Percentiles rank a stretch among this genome's conserved stretches.
phyloP scores from a whole-genome alignment of 2,113 vertebrate species.

The Trochalopteron elliotii region DNA sequence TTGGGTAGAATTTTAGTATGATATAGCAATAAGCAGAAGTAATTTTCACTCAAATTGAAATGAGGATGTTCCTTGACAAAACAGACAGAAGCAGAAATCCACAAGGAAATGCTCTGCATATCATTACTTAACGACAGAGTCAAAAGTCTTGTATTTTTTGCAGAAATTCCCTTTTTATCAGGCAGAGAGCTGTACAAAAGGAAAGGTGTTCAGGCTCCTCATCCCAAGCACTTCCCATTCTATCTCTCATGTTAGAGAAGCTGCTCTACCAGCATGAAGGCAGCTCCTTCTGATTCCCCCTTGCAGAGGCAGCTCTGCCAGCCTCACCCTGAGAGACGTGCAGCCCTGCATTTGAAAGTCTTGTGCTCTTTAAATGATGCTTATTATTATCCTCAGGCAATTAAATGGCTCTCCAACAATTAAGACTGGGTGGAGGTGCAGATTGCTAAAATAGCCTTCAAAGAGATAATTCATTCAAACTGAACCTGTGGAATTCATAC shows the following conservation, averaged over 20 bases:
- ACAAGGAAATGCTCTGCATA: background rate
- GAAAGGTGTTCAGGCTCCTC: background rate
- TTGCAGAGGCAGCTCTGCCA: background rate
- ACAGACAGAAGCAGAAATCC: background rate
- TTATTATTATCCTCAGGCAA: background rate
- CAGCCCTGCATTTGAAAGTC: background rate
- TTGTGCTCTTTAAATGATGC: background rate
- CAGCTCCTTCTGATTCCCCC: background rate
- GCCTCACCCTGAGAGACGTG: background rate
- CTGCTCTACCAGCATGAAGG: background rate
- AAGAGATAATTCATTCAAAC: background rate
- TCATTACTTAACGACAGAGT: background rate
- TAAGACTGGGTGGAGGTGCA: background rate
- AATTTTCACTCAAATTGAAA: background rate
- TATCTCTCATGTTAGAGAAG: background rate
- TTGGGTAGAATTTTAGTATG: background rate
- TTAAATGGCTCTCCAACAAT: background rate
- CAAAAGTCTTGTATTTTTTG: background rate
- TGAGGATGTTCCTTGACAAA: background rate
- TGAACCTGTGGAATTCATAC: background rate
- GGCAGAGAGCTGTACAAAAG: background rate
- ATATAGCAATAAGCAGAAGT: background rate
- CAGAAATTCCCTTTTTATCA: background rate
- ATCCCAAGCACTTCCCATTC: background rate
- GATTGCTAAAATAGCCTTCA: background rate